phyloP scores from a whole-genome alignment of 2,113 vertebrate genomes.

The Bucco capensis region DNA sequence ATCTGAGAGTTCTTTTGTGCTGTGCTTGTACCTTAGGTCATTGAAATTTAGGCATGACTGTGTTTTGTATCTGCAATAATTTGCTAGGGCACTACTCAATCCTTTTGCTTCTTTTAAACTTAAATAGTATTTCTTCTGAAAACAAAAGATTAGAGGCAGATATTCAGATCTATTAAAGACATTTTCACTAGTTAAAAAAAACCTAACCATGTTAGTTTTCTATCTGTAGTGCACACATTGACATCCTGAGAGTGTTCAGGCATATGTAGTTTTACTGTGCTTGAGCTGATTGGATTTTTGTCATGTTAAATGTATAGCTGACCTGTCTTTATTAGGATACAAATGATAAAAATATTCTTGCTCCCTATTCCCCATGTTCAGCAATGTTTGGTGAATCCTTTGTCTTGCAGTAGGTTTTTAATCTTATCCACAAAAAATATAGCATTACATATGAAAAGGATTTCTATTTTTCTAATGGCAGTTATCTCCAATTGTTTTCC shows the following conservation, averaged over 20 bases:
- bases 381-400: not conserved
- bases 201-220: not conserved
- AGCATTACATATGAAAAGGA: not conserved
- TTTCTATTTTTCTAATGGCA: not conserved
- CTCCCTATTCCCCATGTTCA: not conserved
- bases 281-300: not conserved
- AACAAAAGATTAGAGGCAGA: not conserved
- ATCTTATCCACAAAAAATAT: not conserved
- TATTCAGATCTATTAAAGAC: not conserved
- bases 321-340: not conserved
- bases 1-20: not conserved
- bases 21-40: not conserved
- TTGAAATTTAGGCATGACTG: not conserved
- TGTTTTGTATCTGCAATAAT: not conserved
- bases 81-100: not conserved
- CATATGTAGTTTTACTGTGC: accelerated
- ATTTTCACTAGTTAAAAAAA: not conserved
- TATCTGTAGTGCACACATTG: not conserved
- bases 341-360: not conserved
- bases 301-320: not conserved
- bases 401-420: not conserved
- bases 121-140: not conserved
- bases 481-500: not conserved
- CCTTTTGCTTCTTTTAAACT: not conserved
- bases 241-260: not conserved